Evolutionary conservation across 2,888 invertebrate species (phyloP), one percentile per base, ranked within the genome.

Genomic region (Sympetrum striolatum): DNA sequence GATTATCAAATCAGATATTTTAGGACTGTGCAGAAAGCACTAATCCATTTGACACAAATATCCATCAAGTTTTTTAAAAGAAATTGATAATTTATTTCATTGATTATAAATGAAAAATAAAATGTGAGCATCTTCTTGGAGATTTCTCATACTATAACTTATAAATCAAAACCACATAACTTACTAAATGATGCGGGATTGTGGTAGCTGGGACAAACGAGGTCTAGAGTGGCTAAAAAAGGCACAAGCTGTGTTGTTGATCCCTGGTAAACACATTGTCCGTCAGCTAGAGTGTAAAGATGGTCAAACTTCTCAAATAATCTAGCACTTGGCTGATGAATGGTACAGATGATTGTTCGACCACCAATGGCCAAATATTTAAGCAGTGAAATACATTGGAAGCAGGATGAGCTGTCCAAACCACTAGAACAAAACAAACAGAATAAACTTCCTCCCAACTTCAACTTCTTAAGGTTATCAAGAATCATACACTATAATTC

Each of bases 221-320:
- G 95, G n/a, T 95, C 96, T 90, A 98, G 95, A 39, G 96, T 96
- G 90, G 96, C 96, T 91, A 99, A 95, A 93, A 97, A 97, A 92
- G 97, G 96, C 93, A 99, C 97, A 91, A 99, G 94, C 93, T 97
- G 96, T 91, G 96, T 96, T 0, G 98, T 98, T 91, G 97, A 97
- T 90, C 99, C 98, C 93, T 98, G 97, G 94, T 99, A 99, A 22
- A 99, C 98, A 93, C 98, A 99, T 93, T 98, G 97, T 0, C 99
- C 99, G 92, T 98, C 98, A 25, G 98, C 97, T 92, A 99, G 94
- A 6, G 98, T 98, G 94, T 98, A 99, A 92, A 99, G 94, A 94
- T 98, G 97, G 93, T 99, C 98, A 93, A 99, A 99, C 98, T 98
- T 98, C 94, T 99, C 98, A 93, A 99, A 98, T 91, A 99, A 94